These are phyloP conservation scores for Sycophila texana DNA, from an alignment of 2,888 invertebrate genomes.

Conservation along the genomic window DNA sequence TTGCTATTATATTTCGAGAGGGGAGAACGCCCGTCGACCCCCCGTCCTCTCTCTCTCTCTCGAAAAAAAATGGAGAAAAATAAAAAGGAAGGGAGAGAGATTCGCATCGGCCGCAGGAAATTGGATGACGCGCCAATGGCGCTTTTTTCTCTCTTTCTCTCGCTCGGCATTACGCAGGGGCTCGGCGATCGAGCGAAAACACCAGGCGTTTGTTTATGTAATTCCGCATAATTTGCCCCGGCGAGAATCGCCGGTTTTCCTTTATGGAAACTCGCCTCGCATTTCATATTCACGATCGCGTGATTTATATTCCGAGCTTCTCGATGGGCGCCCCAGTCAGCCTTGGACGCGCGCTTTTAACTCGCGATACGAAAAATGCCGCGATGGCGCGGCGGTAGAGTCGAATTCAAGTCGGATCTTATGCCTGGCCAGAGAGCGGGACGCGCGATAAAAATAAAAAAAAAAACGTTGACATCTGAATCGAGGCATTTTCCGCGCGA, in stretches of 20 bases:
- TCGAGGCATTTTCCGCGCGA: slow-evolving; percentile 14
- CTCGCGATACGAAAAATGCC: neutral
- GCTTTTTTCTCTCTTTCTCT: too few relatives aligned
- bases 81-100: slow-evolving; percentile 28
- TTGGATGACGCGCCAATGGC: slow-evolving; percentile 25
- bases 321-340: neutral
- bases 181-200: slow-evolving; percentile 4
- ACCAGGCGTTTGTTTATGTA: slow-evolving; percentile 41
- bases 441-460: neutral
- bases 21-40: neutral
- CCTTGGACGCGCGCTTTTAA: neutral
- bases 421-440: neutral
- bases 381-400: neutral
- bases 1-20: slow-evolving; percentile 36
- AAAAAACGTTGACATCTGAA: slow-evolving; percentile 23
- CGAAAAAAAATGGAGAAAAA: slow-evolving; percentile 20
- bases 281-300: slow-evolving; percentile 37
- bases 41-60: too few relatives aligned
- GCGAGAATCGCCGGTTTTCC: slow-evolving; percentile 19
- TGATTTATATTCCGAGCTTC: slow-evolving; percentile 6
- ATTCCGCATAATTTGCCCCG: slow-evolving; percentile 36
- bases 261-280: slow-evolving; percentile 17
- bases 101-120: slow-evolving; percentile 21
- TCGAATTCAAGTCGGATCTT: slow-evolving; percentile 23
- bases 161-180: neutral